Conservation (phyloP, 2,797 vertebrate genomes). For the Chrysocyon brachyurus region DNA sequence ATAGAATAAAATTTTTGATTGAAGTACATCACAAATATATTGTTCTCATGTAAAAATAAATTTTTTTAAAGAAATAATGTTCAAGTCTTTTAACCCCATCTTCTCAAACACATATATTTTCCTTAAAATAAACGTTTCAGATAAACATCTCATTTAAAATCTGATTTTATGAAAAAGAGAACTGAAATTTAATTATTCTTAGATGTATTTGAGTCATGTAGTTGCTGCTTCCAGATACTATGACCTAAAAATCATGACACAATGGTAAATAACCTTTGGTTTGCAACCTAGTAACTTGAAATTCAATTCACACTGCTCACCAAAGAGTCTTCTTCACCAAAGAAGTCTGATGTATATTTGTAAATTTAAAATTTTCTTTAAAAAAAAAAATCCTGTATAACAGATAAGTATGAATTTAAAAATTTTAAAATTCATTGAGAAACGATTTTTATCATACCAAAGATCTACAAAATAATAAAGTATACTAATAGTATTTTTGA, state of each 20-base stretch:
- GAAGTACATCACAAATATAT: constrained; percentile 64
- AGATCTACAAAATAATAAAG: constrained; percentile 30
- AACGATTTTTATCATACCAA: not conserved
- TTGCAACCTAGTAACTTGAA: constrained; percentile 25
- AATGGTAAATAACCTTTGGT: constrained; percentile 16
- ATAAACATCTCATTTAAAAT: constrained; percentile 70
- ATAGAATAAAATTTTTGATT: constrained; percentile 57
- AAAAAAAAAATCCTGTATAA: not conserved
- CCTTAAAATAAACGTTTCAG: constrained; percentile 55
- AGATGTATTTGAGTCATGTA: constrained; percentile 8
- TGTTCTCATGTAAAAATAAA: constrained; percentile 72
- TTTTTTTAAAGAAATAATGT: constrained; percentile 60
- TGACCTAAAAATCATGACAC: not conserved
- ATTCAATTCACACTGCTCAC: constrained; percentile 30
- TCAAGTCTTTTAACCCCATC: constrained; percentile 46
- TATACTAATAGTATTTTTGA: constrained; percentile 13
- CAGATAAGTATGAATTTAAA: not conserved
- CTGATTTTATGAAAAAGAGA: constrained; percentile 41
- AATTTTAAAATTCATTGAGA: constrained; percentile 15
- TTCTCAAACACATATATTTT: constrained; percentile 47
- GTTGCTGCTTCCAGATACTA: not conserved
- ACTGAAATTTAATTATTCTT: constrained; percentile 46
- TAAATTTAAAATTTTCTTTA: constrained; percentile 58
- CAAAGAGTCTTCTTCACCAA: constrained; percentile 64
- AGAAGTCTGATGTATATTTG: constrained; percentile 11